phyloP scores from a whole-genome alignment of 2,797 vertebrate species.

The Oceanodroma leucorhoa region DNA sequence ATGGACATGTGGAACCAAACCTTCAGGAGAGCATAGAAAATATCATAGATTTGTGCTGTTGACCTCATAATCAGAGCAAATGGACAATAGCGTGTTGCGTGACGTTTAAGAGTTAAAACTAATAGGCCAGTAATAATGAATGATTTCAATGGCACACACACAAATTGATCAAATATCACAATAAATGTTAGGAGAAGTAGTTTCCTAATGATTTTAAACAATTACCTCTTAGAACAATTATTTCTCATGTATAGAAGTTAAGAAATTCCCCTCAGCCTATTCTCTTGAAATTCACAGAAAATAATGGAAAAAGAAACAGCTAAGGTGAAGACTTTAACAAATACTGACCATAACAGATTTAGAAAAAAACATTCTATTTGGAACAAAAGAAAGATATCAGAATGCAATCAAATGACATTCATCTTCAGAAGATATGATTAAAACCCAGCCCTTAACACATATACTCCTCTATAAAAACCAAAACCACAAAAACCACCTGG shows the following conservation, averaged over 20 bases:
- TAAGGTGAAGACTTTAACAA: not conserved
- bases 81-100: not conserved
- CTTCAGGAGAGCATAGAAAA: not conserved
- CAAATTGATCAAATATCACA: not conserved
- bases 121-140: not conserved
- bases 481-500: not conserved
- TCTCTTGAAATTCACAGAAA: not conserved
- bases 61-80: not conserved
- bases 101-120: not conserved
- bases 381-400: not conserved
- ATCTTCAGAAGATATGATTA: not conserved
- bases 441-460: not conserved
- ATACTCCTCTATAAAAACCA: not conserved
- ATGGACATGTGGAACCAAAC: not conserved
- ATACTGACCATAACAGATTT: not conserved
- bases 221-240: not conserved
- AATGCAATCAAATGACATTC: not conserved
- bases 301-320: not conserved
- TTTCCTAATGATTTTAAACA: not conserved
- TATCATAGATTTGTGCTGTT: not conserved
- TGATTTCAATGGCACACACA: not conserved
- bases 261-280: not conserved
- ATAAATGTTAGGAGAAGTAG: not conserved
- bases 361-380: accelerated
- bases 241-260: not conserved